A percentile compares a stretch with the other conserved stretches of the same genome.
phyloP scores from a whole-genome alignment of 2,113 vertebrate genomes.

The Lipophrys pholis region DNA sequence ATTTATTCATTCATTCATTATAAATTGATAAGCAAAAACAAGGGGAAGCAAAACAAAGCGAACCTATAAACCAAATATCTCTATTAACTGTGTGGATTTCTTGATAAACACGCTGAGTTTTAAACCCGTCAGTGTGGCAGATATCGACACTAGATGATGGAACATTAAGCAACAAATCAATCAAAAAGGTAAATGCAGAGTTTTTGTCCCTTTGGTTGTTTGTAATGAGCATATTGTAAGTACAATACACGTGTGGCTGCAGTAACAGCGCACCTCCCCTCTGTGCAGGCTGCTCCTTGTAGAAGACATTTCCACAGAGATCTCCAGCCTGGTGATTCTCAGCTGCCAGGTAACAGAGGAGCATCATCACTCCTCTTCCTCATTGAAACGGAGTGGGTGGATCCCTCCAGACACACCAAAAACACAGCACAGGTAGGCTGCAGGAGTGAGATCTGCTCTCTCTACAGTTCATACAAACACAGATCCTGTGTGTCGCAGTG shows the following conservation, averaged over 20 bases:
- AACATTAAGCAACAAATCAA: no score
- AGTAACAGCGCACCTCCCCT: background rate
- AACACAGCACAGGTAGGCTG: conserved; percentile 5
- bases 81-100: no score
- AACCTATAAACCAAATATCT: background rate
- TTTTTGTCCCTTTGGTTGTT: no score
- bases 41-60: conserved; percentile 3
- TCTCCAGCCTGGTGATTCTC: conserved; percentile 8
- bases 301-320: conserved; percentile 30
- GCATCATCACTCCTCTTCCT: background rate
- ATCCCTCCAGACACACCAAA: conserved; percentile 32
- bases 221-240: background rate
- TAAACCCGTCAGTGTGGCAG: no score
- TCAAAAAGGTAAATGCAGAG: no score
- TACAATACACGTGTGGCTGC: background rate
- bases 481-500: background rate
- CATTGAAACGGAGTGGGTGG: conserved; percentile 12
- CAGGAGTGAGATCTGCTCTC: conserved; percentile 7
- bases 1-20: background rate
- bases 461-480: conserved; percentile 16
- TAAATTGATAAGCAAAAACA: conserved; percentile 2
- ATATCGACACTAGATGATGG: no score
- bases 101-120: no score
- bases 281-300: conserved; percentile 24
- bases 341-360: conserved; percentile 61